Evolutionary conservation across 2,888 invertebrate genomes (phyloP).

Genomic region (Hirtodrosophila histrioides): DNA sequence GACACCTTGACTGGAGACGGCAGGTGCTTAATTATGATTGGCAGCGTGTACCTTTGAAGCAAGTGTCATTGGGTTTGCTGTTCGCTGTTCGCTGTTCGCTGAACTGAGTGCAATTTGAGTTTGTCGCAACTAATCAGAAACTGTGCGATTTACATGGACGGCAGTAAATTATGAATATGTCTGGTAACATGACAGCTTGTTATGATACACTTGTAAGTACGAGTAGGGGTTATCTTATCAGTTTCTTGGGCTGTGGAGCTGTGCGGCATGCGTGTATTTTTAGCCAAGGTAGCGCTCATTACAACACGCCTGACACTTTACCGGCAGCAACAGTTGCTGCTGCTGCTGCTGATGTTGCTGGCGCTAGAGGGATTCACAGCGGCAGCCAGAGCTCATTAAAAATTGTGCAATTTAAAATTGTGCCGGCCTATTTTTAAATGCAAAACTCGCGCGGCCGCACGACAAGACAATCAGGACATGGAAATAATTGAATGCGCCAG

Average conservation of each 20-base stretch:
- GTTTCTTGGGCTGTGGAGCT: conserved; percentile 15
- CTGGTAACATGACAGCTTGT: conserved; percentile 40
- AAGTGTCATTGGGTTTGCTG: not conserved
- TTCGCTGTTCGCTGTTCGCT: no score
- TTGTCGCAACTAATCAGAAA: conserved; percentile 1
- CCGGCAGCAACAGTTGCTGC: conserved; percentile 39
- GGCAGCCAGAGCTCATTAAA: conserved; percentile 62
- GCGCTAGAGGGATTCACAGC: conserved; percentile 42
- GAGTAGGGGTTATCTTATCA: conserved; percentile 45
- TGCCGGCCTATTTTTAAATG: conserved; percentile 76
- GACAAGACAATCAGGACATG: conserved; percentile 80
- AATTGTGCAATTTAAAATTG: conserved; percentile 71
- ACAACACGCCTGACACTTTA: conserved; percentile 71
- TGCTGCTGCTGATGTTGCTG: conserved; percentile 28
- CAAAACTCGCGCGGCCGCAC: conserved; percentile 73
- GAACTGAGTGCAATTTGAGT: not conserved
- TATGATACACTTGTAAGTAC: conserved; percentile 16
- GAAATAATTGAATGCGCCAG: conserved; percentile 78
- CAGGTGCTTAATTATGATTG: no score
- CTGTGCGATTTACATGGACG: conserved; percentile 11
- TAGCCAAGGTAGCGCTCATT: conserved; percentile 67
- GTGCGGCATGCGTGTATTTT: no score
- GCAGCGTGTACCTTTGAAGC: no score
- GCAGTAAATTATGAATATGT: conserved; percentile 7
- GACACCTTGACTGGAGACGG: no score